A percentile compares a stretch with the other conserved stretches of the same genome.
phyloP scores from a whole-genome alignment of 2,113 vertebrate genomes.

The Nannobrachium achirus region DNA sequence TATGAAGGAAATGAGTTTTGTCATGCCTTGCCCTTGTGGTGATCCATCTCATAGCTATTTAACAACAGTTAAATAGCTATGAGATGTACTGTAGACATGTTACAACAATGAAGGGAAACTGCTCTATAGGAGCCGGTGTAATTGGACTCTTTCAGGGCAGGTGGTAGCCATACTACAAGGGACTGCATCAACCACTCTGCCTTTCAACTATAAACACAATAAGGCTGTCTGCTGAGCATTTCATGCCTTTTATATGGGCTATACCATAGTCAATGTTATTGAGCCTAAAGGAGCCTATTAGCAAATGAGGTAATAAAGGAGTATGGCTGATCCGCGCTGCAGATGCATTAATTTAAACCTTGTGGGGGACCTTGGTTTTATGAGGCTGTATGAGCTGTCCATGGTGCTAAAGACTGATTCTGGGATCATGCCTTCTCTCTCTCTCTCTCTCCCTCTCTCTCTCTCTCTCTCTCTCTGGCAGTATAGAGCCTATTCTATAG shows the following conservation, averaged over 20 bases:
- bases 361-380: slow-evolving; percentile 33
- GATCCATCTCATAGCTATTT: too few species aligned
- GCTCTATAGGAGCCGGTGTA: slow-evolving; percentile 37
- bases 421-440: background rate
- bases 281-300: slow-evolving; percentile 40
- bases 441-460: background rate
- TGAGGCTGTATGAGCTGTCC: slow-evolving; percentile 30
- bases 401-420: slow-evolving; percentile 45
- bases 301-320: slow-evolving; percentile 47
- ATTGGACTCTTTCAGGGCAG: slow-evolving; percentile 47
- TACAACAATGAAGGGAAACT: background rate
- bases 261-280: slow-evolving; percentile 7
- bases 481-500: background rate
- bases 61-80: background rate
- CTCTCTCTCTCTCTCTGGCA: background rate
- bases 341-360: slow-evolving; percentile 24
- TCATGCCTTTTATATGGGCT: background rate
- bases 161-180: slow-evolving; percentile 44
- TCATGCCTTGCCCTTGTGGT: background rate
- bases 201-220: slow-evolving; percentile 8
- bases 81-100: background rate
- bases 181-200: background rate
- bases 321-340: slow-evolving; percentile 29
- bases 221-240: background rate
- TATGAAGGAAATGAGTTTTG: slow-evolving; percentile 13